Evolutionary conservation across 2,888 invertebrate genomes (phyloP), one percentile per base, ranked within the genome.

Genomic region (Alentia gelatinosa): DNA sequence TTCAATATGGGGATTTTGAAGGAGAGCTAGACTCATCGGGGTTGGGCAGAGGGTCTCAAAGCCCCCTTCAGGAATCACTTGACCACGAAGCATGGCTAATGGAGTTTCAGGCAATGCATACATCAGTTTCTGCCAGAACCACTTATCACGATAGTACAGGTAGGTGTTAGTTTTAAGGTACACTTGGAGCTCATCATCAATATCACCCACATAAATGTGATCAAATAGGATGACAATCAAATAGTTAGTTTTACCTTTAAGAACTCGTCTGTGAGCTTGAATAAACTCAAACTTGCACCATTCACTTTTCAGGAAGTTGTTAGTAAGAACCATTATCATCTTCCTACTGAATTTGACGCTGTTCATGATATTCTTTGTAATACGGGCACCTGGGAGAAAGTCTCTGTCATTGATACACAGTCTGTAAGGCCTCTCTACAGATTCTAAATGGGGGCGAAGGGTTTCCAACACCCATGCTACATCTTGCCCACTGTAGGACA

Each of bases 91-190:
- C 50, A 47, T 30, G 26, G 30, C 39, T 23, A 89, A 33, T 19
- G 89, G 63, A 9, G 12, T 89, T 23, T 63, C 4, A 3, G 89
- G 89, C 89, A 89, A 9, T 1, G 89, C 89, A 35, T 89, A 89
- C 0, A 37, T 12, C n/a, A 89, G 35, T 23, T 30, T 37, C 37
- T 89, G 23, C 74, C 74, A 89, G 75, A 89, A 89, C 89, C 89
- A 89, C 35, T 68, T 68, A 40, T 30, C 26, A 9, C 75, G 42
- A 15, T 26, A 15, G 26, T 68, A 26, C 0, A 89, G 3, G 89
- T 89, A 89, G n/a, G 89, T 89, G 63, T 89, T 89, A 26, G 89
- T 89, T 33, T 40, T 89, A 12, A 89, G 26, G 47, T 89, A 89
- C 23, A 89, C 30, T 35, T 89, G 74, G 40, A 89, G 23, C n/a